Evolutionary conservation across 2,888 invertebrate species (phyloP), one percentile per base, ranked within the genome.

Genomic region (Silvanus unidentatus): DNA sequence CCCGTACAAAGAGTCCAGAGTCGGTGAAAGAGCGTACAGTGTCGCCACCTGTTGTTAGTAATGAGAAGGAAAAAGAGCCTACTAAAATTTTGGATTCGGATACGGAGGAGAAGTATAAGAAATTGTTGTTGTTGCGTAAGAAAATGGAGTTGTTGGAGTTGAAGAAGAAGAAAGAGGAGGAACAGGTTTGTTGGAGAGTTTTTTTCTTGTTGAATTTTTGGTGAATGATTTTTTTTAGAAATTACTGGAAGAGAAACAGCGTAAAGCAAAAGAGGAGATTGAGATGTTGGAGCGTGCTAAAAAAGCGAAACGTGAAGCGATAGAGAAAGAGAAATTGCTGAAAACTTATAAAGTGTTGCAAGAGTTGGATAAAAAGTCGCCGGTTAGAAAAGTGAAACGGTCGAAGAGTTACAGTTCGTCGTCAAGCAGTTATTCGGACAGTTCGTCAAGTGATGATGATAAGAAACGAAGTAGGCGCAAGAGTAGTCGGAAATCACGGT

Each of bases 91-190:
- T 32, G 11, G 32, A 32, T 9, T n/a, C 43, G 12, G 68, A 69
- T 11, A 64, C 66, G 0, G 70, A 71, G 44, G 64, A 64, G 39
- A 64, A 65, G 44, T 64, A 62, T 42, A 65, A 58, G 44, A 63
- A 77, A 16, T 63, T 77, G 12, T 60, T 76, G 49, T 62, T 78
- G 50, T 63, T 80, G 35, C 78, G 78, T 53, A 78, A 79, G 55
- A 80, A 81, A 53, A 80, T 80, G 73, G 78, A 80, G 46, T 66
- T 76, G 50, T 72, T 77, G 40, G 79, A 77, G 54, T 73, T 76
- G 55, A 77, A 78, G 51, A 78, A 76, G 54, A 74, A 75, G 44
- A 75, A 77, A 35, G 76, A 74, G 1, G 79, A 78, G 48, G 62
- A 63, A 47, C 58, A 59, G 54, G 61, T 58, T 48, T 44, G 49